phyloP scores from a whole-genome alignment of 2,888 invertebrate species.

The Thumatha senex region DNA sequence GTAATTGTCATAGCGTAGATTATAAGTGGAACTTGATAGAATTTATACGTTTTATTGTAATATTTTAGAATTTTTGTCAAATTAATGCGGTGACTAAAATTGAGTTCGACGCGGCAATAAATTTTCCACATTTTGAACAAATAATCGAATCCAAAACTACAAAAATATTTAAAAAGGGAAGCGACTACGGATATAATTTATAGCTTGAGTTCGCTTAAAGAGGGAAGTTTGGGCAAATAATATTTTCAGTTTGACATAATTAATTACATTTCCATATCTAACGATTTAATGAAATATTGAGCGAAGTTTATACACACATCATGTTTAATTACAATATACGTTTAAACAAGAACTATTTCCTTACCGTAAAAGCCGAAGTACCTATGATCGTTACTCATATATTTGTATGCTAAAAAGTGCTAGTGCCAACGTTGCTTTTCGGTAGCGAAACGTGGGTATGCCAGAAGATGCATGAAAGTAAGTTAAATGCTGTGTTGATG shows the following conservation, averaged over 20 bases:
- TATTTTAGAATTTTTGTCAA: constrained; percentile 14
- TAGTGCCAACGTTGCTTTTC: too few species aligned
- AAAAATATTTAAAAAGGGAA: constrained; percentile 70
- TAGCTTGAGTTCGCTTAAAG: constrained; percentile 59
- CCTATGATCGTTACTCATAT: too few species aligned
- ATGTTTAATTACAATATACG: too few species aligned
- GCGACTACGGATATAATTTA: constrained; percentile 76
- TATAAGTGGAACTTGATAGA: constrained; percentile 31
- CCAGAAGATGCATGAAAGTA: too few species aligned
- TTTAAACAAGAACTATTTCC: too few species aligned
- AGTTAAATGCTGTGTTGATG: too few species aligned
- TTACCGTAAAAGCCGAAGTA: too few species aligned
- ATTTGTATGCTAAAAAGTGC: too few species aligned
- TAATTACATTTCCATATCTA: constrained; percentile 30
- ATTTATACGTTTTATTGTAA: constrained; percentile 15
- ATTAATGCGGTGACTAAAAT: constrained; percentile 59
- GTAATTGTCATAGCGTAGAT: constrained; percentile 14
- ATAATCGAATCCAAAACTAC: constrained; percentile 75
- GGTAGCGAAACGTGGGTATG: too few species aligned
- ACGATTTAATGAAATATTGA: constrained; percentile 18
- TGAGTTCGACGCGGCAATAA: constrained; percentile 71
- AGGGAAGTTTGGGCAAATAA: constrained; percentile 58
- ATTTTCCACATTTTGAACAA: constrained; percentile 77
- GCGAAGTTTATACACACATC: constrained; percentile 5
- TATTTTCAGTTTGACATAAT: constrained; percentile 45